Base-by-base conservation (phyloP, 2,113 vertebrate genomes). In the Alosa alosa region DNA sequence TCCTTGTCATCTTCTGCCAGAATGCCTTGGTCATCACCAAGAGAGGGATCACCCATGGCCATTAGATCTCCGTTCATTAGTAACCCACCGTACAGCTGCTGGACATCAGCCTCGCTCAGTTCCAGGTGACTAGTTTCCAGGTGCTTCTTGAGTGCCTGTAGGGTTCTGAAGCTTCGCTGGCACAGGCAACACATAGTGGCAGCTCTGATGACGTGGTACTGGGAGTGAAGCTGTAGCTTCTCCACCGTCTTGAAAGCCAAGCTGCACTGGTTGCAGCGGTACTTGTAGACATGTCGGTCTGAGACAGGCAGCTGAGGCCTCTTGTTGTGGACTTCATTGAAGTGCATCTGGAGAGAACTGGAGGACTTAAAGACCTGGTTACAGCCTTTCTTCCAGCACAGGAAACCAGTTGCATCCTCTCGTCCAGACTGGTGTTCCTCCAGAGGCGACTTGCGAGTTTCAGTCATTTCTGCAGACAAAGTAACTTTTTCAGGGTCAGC, bases 311-410 rank as follows among this genome's bases (percentile, higher is more conserved):
- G 92, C 86, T 99, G 98, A 6, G 97, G 97, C 90, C 98, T 96
- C 94, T 99, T 99, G 91, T 97, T 96, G 1, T 99, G 98, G 83
- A 97, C 96, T 83, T 99, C 98, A 0, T 96, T 99, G 96, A 99
- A 99, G 90, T 99, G 98, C 17, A 97, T 95, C 93, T 99, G 98
- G 83, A 99, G 97, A 60, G 98, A 96, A 46, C 96, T 96, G 0
- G 98, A 99, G 84, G 96, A 98, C 91, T 98, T 99, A 91, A 99
- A 99, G 84, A 97, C 96, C 94, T 99, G 98, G 94, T 97, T 99
- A 91, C 98, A 99, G 87, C 98, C 98, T 90, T 99, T 99, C 94
- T 99, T 99, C 98, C 98, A 99, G 92, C 98, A 99, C 55, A 99
- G 94, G 90, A 99, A 99, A 86, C 97, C 96, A 64, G 95, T 93